These are phyloP conservation scores for Dinothrombium tinctorium DNA, from an alignment of 1,140 invertebrate species.

Conservation along the genomic window DNA sequence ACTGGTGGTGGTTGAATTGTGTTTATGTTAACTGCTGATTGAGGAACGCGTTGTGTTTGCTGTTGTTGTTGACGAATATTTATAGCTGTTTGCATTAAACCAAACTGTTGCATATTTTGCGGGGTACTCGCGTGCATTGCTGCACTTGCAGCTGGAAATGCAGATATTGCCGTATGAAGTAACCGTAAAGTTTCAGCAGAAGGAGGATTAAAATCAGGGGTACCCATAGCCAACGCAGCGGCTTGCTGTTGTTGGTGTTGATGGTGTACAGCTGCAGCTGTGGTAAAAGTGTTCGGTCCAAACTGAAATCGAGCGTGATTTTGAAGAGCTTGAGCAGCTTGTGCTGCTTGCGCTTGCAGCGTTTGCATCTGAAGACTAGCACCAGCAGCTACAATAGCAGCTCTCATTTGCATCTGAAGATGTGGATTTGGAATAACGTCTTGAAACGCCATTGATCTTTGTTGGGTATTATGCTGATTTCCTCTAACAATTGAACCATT, in stretches of 20 bases:
- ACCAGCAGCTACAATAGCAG: conserved; percentile 3
- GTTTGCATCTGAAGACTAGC: conserved; percentile 5
- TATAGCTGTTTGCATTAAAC: background rate
- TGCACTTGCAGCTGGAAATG: background rate
- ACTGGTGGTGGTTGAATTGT: background rate
- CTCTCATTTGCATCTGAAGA: conserved; percentile 7
- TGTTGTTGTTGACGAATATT: background rate
- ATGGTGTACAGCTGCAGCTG: background rate
- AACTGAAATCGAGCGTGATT: background rate
- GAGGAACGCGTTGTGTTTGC: background rate
- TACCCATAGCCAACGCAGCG: background rate
- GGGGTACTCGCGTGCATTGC: background rate
- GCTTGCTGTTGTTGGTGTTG: background rate
- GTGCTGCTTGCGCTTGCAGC: background rate
- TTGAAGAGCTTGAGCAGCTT: conserved; percentile 1
- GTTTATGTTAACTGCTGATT: background rate
- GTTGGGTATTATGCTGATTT: background rate
- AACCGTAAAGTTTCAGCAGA: conserved; percentile 7
- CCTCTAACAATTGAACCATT: background rate
- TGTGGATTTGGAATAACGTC: background rate
- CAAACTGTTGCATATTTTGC: conserved; percentile 3
- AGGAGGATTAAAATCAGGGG: conserved; percentile 2
- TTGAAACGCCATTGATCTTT: background rate
- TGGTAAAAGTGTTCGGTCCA: background rate
- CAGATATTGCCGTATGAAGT: conserved; percentile 3